Base-by-base conservation (phyloP, 2,888 invertebrate genomes). In the Parnassius apollo region DNA sequence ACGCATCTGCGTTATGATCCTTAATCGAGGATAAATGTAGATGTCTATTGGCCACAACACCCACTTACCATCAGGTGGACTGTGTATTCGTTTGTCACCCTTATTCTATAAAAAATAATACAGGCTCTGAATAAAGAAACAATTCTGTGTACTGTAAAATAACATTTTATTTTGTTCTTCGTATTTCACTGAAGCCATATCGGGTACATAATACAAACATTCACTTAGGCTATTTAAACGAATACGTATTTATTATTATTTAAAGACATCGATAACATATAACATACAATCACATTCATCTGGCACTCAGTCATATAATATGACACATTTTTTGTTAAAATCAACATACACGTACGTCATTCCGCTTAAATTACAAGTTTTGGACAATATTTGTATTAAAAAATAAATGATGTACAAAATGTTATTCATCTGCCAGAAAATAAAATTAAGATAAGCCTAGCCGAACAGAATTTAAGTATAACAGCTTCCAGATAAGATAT, bases 271-370 rank as follows among this genome's bases (percentile, higher is more conserved):
- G 51, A 63, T 63, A 59, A 63, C 63, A 59, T 63, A 55, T 80
- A 81, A 83, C 76, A 71, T 85, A 83, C 83, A 85, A 89, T 89
- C 87, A 90, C 89, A 88, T 81, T 83, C 82, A 80, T 86, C 88
- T 90, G 89, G 88, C 89, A 89, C 88, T 83, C 87, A 75, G 78
- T 85, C 80, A 75, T 75, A 70, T 35, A 70, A 69, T 71, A 69
- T 66, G 67, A 71, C 71, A 72, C 55, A 42, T 11, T 44, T 57
- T 48, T 57, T 18, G 46, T 55, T 18, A 8, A 18, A 57, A 57
- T 12, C 9, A 49, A 49, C 56, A 61, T 50, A 35, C 51, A 45
- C 48, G 54, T 58, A 10, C 53, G 18, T 46, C 48, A 48, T 46
- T 10, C 46, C 51, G 18, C 22, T 42, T 50, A 45, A 18, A 12